Evolutionary conservation across 2,113 vertebrate species (phyloP).

Genomic region (Pseudorasbora parva): DNA sequence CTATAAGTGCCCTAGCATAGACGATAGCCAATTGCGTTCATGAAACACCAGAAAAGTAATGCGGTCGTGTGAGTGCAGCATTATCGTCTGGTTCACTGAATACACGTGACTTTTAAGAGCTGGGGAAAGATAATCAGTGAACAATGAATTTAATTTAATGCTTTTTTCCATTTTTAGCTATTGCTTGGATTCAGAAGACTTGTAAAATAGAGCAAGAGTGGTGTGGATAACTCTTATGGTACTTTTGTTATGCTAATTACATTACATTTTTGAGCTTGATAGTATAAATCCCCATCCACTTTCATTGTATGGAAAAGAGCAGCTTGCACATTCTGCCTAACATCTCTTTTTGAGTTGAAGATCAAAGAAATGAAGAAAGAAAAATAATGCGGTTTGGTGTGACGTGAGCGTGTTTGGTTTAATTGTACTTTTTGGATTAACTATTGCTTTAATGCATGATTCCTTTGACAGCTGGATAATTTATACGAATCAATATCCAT

Average conservation of each 20-base stretch:
- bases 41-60: too few species aligned
- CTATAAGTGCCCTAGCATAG: too few species aligned
- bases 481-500: conserved; percentile 16
- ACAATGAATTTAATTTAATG: background rate
- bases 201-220: too few species aligned
- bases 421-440: background rate
- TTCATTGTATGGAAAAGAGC: background rate
- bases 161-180: background rate
- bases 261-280: background rate
- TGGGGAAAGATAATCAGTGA: background rate
- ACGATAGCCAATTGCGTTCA: too few species aligned
- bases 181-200: too few species aligned
- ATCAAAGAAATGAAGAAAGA: background rate
- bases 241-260: too few species aligned
- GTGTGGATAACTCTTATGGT: too few species aligned
- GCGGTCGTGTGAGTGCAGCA: too few species aligned
- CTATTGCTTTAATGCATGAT: background rate
- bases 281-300: background rate
- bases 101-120: too few species aligned
- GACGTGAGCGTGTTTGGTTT: too few species aligned
- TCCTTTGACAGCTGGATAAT: background rate
- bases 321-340: background rate
- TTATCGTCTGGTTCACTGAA: too few species aligned
- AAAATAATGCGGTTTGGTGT: background rate
- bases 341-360: background rate